A percentile compares a stretch with the other conserved stretches of the same genome.
Evolutionary conservation across 2,113 vertebrate genomes (phyloP).

Genomic region (Cinclus mexicanus): DNA sequence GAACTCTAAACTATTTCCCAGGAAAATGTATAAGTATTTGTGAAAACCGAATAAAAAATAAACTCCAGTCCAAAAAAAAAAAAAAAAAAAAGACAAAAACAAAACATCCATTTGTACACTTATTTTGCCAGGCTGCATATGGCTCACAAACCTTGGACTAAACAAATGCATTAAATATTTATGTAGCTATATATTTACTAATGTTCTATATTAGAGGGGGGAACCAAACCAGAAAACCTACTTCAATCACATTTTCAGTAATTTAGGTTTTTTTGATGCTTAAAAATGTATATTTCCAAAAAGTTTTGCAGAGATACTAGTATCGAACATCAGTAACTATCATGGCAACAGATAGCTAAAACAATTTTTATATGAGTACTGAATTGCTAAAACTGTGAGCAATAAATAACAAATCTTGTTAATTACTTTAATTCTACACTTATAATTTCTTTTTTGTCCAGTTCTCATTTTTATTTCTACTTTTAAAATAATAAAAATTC

Average conservation of each 20-base stretch:
- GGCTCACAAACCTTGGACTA: background rate
- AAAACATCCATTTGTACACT: background rate
- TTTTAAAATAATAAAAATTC: background rate
- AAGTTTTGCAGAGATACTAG: accelerated
- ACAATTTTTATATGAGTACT: background rate
- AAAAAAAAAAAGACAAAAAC: background rate
- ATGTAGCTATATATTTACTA: background rate
- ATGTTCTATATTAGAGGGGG: background rate
- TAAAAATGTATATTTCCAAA: background rate
- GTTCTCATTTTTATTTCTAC: background rate
- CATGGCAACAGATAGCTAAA: background rate
- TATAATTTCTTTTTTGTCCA: background rate
- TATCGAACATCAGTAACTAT: background rate
- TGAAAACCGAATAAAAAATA: background rate
- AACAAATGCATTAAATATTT: background rate
- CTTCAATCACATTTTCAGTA: background rate
- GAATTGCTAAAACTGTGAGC: background rate
- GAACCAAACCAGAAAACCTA: accelerated
- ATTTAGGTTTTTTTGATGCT: background rate
- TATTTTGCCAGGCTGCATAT: background rate
- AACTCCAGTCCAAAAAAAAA: accelerated
- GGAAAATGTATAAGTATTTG: background rate
- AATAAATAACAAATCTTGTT: background rate
- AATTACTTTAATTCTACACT: background rate
- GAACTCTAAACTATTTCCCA: background rate